phyloP scores from a whole-genome alignment of 2,888 invertebrate species.

The Neocrepidodera transversa region DNA sequence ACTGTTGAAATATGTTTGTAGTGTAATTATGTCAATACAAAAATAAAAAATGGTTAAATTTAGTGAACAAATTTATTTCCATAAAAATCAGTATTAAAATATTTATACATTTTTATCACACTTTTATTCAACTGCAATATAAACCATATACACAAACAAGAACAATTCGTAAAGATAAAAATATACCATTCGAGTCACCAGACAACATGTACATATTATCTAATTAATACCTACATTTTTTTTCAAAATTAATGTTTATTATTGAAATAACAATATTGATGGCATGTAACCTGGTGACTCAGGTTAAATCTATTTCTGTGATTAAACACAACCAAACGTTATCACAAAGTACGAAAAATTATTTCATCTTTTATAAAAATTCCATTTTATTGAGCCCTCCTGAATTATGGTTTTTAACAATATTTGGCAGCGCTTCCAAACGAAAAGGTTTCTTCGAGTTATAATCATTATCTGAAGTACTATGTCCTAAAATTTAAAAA shows the following conservation, averaged over 20 bases:
- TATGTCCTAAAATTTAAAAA: conserved; percentile 15
- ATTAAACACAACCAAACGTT: conserved; percentile 18
- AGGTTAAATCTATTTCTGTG: too few relatives aligned
- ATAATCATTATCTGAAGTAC: conserved; percentile 37
- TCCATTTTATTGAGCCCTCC: conserved; percentile 50
- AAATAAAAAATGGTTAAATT: background rate
- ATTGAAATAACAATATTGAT: too few relatives aligned
- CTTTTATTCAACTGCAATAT: conserved; percentile 15
- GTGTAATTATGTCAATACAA: conserved; percentile 4
- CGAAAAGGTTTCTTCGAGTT: conserved; percentile 52
- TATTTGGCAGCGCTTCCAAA: conserved; percentile 58
- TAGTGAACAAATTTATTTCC: conserved; percentile 28
- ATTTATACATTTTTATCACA: conserved; percentile 34
- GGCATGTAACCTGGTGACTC: too few relatives aligned
- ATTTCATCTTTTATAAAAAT: conserved; percentile 43
- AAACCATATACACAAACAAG: conserved; percentile 10
- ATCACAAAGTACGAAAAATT: conserved; percentile 20
- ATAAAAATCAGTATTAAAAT: conserved; percentile 37
- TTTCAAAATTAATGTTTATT: too few relatives aligned
- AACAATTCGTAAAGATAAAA: conserved; percentile 10
- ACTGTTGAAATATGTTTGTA: conserved; percentile 11
- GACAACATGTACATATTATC: too few relatives aligned
- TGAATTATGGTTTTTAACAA: conserved; percentile 47
- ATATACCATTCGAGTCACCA: conserved; percentile 1
- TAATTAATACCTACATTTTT: too few relatives aligned